Conservation (phyloP, 2,888 invertebrate species). For the Temnothorax unifasciatus region DNA sequence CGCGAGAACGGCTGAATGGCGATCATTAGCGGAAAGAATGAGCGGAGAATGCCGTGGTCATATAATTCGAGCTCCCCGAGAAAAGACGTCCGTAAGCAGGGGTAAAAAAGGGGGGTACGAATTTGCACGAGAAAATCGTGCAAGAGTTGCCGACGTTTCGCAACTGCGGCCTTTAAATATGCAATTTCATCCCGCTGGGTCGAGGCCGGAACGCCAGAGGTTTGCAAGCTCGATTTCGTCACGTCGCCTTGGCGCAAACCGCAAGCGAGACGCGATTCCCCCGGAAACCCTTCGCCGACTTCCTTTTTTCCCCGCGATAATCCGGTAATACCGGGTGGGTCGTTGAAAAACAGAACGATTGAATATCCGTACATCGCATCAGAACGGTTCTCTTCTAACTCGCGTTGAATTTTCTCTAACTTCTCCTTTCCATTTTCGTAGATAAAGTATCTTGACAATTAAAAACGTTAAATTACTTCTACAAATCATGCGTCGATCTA, state of each 20-base stretch:
- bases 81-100: neutral
- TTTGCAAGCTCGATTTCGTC: slow-evolving; percentile 29
- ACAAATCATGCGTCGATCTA: neutral
- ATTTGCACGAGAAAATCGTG: slow-evolving; percentile 35
- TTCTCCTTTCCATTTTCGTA: neutral
- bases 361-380: neutral
- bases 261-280: slow-evolving; percentile 39
- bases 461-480: neutral
- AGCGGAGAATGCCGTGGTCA: slow-evolving; percentile 5
- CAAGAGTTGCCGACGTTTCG: slow-evolving; percentile 31
- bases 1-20: slow-evolving; percentile 31
- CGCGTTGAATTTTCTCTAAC: neutral
- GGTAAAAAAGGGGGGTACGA: neutral
- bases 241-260: slow-evolving; percentile 28
- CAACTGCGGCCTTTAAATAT: slow-evolving; percentile 48
- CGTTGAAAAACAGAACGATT: neutral
- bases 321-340: slow-evolving; percentile 7
- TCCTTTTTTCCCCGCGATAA: slow-evolving; percentile 31
- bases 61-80: slow-evolving; percentile 36
- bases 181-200: slow-evolving; percentile 46
- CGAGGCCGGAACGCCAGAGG: slow-evolving; percentile 32
- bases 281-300: slow-evolving; percentile 18
- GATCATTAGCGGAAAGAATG: slow-evolving; percentile 50
- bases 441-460: neutral
- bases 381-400: neutral